Percentiles rank a stretch among this genome's conserved stretches.
These are phyloP conservation scores for Diadegma fenestrale DNA, from an alignment of 2,888 invertebrate genomes.

Conservation along the genomic window DNA sequence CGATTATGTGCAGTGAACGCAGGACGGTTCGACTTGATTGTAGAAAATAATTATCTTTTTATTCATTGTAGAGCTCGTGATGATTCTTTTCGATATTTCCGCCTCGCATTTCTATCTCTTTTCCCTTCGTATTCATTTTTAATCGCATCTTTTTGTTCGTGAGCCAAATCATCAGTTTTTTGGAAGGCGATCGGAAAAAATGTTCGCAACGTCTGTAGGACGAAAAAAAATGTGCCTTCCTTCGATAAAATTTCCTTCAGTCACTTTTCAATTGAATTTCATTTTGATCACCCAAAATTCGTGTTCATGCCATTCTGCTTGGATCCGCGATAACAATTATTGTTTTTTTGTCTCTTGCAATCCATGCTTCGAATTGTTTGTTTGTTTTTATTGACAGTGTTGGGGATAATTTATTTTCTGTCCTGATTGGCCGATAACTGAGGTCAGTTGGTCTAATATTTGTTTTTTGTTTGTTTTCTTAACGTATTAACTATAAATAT, in stretches of 20 bases:
- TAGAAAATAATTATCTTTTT: neutral
- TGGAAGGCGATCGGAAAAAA: neutral
- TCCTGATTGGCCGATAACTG: slow-evolving; percentile 20
- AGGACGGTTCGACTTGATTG: slow-evolving; percentile 33
- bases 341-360: neutral
- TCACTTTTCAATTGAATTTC: neutral
- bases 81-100: neutral
- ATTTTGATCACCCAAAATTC: neutral
- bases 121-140: neutral
- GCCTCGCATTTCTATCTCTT: neutral
- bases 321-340: slow-evolving; percentile 38
- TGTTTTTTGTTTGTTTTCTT: neutral
- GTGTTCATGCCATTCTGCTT: neutral
- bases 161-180: neutral
- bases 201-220: neutral
- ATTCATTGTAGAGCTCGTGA: neutral
- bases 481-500: slow-evolving; percentile 37
- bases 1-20: neutral
- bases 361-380: neutral
- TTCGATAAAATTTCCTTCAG: neutral
- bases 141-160: neutral
- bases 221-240: neutral
- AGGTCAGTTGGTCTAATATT: slow-evolving; percentile 27
- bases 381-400: slow-evolving; percentile 19
- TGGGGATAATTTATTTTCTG: neutral